Conservation (phyloP, 2,113 vertebrate genomes). For the Nasalis larvatus region DNA sequence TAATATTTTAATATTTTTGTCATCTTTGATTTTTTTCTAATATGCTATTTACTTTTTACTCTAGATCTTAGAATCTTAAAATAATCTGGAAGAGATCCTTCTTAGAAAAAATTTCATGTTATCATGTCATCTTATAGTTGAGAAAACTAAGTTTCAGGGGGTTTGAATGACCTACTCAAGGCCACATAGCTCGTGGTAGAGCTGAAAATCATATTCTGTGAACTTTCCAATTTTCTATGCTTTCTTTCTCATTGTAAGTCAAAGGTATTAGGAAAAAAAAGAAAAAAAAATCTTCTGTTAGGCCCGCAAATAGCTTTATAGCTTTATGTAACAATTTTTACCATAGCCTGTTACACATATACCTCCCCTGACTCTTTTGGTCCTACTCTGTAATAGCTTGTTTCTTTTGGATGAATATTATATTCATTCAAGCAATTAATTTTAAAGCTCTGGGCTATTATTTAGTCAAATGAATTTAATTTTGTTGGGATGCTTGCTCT, state of each 20-base stretch:
- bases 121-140: background rate
- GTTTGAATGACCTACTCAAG: background rate
- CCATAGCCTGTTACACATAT: background rate
- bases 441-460: constrained; percentile 31
- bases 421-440: background rate
- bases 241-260: background rate
- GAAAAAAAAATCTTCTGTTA: background rate
- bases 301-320: background rate
- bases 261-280: background rate
- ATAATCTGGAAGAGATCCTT: background rate
- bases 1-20: background rate
- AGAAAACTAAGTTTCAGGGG: background rate
- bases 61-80: background rate
- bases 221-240: background rate
- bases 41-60: background rate
- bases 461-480: background rate
- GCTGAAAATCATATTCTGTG: background rate
- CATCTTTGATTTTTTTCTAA: background rate
- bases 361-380: accelerated
- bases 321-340: constrained; percentile 1
- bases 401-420: background rate
- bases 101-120: constrained; percentile 16
- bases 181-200: background rate
- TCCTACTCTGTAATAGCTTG: background rate
- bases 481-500: background rate